Evolutionary conservation across 2,888 invertebrate genomes (phyloP).

Genomic region (Cosmia trapezina): DNA sequence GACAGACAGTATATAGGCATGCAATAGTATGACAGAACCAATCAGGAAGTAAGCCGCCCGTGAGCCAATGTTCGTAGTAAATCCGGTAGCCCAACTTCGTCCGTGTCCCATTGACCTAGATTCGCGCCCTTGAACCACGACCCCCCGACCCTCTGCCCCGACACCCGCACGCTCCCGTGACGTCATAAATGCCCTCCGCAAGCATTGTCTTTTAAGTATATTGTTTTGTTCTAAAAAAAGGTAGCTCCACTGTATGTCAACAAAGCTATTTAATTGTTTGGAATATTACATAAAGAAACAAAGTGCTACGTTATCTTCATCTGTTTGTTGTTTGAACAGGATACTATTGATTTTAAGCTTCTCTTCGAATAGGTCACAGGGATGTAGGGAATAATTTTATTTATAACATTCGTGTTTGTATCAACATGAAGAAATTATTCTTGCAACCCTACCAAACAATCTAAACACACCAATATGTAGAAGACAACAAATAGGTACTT

Average conservation of each 20-base stretch:
- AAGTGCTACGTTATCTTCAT: not conserved
- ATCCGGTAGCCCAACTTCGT: constrained; percentile 75
- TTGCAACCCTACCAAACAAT: not conserved
- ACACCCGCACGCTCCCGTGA: constrained; percentile 79
- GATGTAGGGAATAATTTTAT: not conserved
- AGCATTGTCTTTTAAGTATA: constrained; percentile 75
- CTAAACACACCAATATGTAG: not conserved
- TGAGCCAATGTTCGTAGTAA: constrained; percentile 68
- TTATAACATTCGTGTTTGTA: not conserved
- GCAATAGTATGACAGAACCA: constrained; percentile 63
- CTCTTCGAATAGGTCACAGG: not conserved
- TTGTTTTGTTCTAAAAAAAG: constrained; percentile 70
- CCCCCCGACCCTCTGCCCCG: constrained; percentile 65
- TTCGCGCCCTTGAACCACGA: constrained; percentile 87
- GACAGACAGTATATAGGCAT: constrained; percentile 20
- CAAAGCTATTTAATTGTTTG: constrained; percentile 56
- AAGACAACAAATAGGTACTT: too few relatives aligned
- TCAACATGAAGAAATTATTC: not conserved
- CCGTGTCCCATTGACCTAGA: constrained; percentile 87
- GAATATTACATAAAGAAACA: constrained; percentile 8
- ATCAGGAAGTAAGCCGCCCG: constrained; percentile 68
- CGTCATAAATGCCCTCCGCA: constrained; percentile 81
- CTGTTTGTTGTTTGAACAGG: constrained; percentile 3
- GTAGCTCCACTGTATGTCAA: constrained; percentile 61
- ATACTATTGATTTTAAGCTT: constrained; percentile 40